Evolutionary conservation across 2,113 vertebrate species (phyloP).

Genomic region (Paraplagusia blochii): DNA sequence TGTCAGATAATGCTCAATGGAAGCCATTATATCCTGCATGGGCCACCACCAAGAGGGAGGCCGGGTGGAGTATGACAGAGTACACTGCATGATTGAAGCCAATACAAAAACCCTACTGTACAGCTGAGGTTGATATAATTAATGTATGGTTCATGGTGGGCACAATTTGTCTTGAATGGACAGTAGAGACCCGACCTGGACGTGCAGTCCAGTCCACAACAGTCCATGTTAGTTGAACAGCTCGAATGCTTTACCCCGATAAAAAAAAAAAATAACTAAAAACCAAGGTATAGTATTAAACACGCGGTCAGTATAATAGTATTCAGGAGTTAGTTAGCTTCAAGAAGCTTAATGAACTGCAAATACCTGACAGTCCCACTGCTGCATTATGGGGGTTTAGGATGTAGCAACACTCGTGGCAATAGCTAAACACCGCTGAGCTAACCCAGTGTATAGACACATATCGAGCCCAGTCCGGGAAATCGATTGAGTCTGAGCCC

Average conservation of each 20-base stretch:
- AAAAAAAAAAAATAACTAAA: too few species aligned
- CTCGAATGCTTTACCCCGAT: too few species aligned
- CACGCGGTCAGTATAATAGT: conserved; percentile 12
- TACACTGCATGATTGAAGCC: conserved; percentile 26
- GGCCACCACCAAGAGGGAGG: conserved; percentile 37
- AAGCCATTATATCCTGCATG: conserved; percentile 56
- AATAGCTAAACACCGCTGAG: conserved; percentile 36
- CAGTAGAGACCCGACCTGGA: too few species aligned
- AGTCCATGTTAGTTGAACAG: too few species aligned
- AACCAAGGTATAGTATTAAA: too few species aligned
- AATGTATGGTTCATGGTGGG: conserved; percentile 45
- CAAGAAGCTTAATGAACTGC: conserved; percentile 22
- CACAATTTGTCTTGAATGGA: conserved; percentile 28
- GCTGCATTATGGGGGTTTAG: conserved; percentile 20
- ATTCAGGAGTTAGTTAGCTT: conserved; percentile 8
- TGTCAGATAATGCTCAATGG: conserved; percentile 54
- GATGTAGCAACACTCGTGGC: conserved; percentile 19
- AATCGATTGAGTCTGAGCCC: conserved; percentile 49
- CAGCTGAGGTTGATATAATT: conserved; percentile 44
- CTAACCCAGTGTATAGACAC: conserved; percentile 28
- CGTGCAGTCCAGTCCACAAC: too few species aligned
- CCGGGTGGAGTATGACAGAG: conserved; percentile 40
- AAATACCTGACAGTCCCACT: conserved; percentile 2
- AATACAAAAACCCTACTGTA: conserved; percentile 36
- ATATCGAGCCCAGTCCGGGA: conserved; percentile 45